A percentile compares a stretch with the other conserved stretches of the same genome.
Conservation (phyloP, 1,140 invertebrate species). For the Drosophila persimilis region DNA sequence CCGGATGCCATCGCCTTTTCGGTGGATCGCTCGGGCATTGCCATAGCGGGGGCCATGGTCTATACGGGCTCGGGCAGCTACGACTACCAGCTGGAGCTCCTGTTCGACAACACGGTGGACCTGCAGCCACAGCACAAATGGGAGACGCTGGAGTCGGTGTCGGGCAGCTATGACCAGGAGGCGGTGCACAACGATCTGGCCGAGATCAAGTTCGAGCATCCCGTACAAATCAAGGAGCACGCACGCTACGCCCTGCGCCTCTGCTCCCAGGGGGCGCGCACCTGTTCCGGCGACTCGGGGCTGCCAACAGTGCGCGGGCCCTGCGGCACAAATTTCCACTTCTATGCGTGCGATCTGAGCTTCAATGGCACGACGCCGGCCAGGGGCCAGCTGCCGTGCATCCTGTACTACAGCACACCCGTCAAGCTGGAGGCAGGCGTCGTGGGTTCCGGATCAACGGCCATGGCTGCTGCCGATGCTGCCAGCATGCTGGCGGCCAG, state of each 20-base stretch:
- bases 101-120: slow-evolving; percentile 88
- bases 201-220: slow-evolving; percentile 95
- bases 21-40: slow-evolving; percentile 94
- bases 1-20: slow-evolving; percentile 98
- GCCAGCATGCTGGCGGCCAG: slow-evolving; percentile 13
- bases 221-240: slow-evolving; percentile 94
- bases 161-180: slow-evolving; percentile 83
- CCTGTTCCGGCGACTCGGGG: slow-evolving; percentile 96
- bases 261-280: slow-evolving; percentile 95
- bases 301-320: slow-evolving; percentile 93
- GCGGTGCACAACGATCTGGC: slow-evolving; percentile 89
- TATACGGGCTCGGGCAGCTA: slow-evolving; percentile 94
- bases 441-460: background rate
- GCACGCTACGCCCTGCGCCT: slow-evolving; percentile 94
- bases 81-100: slow-evolving; percentile 95
- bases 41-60: slow-evolving; percentile 92
- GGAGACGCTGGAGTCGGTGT: slow-evolving; percentile 79
- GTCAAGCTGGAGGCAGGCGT: slow-evolving; percentile 60
- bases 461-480: background rate
- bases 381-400: slow-evolving; percentile 96
- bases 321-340: slow-evolving; percentile 96
- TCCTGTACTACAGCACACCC: slow-evolving; percentile 91
- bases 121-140: slow-evolving; percentile 84
- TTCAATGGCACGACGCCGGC: slow-evolving; percentile 97
- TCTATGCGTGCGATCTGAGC: slow-evolving; percentile 95